Evolutionary conservation across 2,797 vertebrate species (phyloP).

Genomic region (Aldrovandia affinis): DNA sequence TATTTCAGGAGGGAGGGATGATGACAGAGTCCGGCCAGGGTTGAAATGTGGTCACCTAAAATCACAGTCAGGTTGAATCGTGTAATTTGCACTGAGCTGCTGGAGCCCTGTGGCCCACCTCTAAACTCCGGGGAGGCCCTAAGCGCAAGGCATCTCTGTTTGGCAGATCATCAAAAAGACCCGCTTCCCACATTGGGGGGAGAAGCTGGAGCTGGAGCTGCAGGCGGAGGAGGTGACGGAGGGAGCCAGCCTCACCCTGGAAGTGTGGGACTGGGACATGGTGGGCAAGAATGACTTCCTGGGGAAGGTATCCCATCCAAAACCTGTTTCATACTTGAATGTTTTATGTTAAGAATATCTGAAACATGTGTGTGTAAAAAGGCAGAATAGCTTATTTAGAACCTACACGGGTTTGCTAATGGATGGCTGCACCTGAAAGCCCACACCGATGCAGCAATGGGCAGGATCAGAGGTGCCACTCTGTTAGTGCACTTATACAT

Average conservation of each 20-base stretch:
- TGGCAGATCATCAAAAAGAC: conserved; percentile 90
- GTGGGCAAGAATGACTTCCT: conserved; percentile 94
- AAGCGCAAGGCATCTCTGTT: conserved; percentile 1
- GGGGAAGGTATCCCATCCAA: conserved; percentile 76
- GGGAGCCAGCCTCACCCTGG: conserved; percentile 71
- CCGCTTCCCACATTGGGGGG: conserved; percentile 88
- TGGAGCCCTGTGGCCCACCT: neutral
- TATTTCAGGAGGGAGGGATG: no score
- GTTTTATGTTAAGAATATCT: neutral
- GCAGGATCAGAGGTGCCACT: conserved; percentile 5
- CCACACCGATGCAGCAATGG: neutral
- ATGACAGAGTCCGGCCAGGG: neutral
- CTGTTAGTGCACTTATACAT: neutral
- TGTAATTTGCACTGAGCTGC: neutral
- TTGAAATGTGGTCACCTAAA: neutral
- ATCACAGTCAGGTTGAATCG: neutral
- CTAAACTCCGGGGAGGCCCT: neutral
- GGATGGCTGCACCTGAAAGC: neutral
- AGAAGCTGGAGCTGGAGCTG: conserved; percentile 82
- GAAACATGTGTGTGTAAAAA: neutral
- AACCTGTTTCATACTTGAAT: neutral
- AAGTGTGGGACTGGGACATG: conserved; percentile 96
- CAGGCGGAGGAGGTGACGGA: conserved; percentile 61
- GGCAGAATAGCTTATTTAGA: neutral
- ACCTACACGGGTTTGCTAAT: neutral